Conservation (phyloP, 2,113 vertebrate genomes). For the Strix uralensis region DNA sequence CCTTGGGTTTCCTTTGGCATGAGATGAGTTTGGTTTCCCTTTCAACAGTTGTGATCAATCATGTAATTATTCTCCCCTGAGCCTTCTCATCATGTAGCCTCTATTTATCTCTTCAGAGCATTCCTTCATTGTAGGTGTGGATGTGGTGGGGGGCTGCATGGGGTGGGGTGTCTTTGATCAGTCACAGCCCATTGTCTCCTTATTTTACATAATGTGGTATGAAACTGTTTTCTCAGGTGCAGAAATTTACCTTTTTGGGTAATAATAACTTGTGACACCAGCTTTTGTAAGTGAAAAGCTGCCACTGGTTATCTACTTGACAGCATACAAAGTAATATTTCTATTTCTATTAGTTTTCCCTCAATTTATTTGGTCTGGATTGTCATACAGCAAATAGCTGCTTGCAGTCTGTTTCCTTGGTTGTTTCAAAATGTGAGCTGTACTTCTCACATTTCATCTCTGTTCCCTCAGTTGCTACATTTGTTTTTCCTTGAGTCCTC, state of each 20-base stretch:
- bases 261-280: neutral
- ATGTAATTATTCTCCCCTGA: neutral
- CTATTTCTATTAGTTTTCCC: neutral
- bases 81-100: neutral
- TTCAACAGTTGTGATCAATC: neutral
- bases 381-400: neutral
- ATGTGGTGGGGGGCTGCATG: neutral
- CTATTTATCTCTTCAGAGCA: neutral
- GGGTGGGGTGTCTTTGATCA: neutral
- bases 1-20: neutral
- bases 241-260: neutral
- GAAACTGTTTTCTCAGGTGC: neutral
- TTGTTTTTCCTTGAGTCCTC: neutral
- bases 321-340: neutral
- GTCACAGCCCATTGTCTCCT: neutral
- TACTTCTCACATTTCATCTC: neutral
- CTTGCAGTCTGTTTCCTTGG: neutral
- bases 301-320: neutral
- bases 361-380: neutral
- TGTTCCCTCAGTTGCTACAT: neutral
- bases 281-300: neutral
- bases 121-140: neutral
- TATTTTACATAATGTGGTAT: neutral
- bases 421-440: neutral
- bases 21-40: neutral